Base-by-base conservation (phyloP, 2,888 invertebrate species). In the Nebria salina region DNA sequence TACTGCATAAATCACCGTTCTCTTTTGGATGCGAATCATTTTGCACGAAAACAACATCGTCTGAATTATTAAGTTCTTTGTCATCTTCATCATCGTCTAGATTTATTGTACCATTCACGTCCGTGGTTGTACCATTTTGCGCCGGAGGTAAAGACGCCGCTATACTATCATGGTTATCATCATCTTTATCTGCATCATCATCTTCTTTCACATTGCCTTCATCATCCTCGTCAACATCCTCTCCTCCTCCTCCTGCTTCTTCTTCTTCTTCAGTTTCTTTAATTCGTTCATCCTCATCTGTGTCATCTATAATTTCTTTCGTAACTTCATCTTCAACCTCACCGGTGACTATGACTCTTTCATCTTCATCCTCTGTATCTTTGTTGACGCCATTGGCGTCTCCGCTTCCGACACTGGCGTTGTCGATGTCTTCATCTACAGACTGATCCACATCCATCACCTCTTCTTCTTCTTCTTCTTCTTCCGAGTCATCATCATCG, bases 21-120 rank as follows among this genome's bases (percentile, higher is more conserved):
- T 82, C 82, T 70, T 76, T 82, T 41, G 80, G 42, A 65, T 83
- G 76, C 34, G 68, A 82, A 41, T 84, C 83, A 66, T 86, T 85
- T 74, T 88, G 88, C 9, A 89, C 86, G 34, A 89, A 86, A 85
- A 88, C 86, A 5, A 89, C 88, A 84, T 87, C 86, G 72, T 86
- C 87, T 6, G 88, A 86, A 85, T 89, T 88, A 83, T 88, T 87
- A 76, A 88, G 80, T 83, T 87, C 87, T 83, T 64, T 81, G 2
- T 77, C 82, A 68, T 76, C 78, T 43, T 83, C 84, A 82, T 81
- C 82, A 72, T 72, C 75, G 65, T 41, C 70, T 6, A 65, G 65
- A 3, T 8, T 66, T 11, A 54, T 54, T 4, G 54, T 54, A 54
- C 54, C 54, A 54, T 54, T 72, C 5, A 26, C 13, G 41, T 72